Conservation (phyloP, 2,113 vertebrate genomes). For the Macheiramphus alcinus region DNA sequence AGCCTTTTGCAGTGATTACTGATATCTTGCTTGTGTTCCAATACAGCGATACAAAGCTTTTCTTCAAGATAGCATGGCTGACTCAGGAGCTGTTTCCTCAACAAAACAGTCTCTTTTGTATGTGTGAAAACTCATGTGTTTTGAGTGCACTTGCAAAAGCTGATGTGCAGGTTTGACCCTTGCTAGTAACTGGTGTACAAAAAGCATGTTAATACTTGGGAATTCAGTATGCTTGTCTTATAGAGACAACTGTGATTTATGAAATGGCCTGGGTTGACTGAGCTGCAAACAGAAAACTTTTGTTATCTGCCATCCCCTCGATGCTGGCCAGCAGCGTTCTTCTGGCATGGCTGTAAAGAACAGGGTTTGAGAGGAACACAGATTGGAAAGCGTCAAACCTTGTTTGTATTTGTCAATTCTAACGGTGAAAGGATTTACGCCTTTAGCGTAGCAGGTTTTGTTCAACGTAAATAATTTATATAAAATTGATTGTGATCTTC, state of each 20-base stretch:
- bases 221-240: neutral
- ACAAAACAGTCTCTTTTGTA: neutral
- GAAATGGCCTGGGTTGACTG: neutral
- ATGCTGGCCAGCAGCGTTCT: neutral
- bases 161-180: neutral
- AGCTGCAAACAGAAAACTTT: neutral
- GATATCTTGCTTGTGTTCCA: neutral
- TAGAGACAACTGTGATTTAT: neutral
- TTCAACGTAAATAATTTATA: neutral
- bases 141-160: neutral
- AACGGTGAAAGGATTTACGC: neutral
- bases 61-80: neutral
- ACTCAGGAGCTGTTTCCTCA: neutral
- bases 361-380: neutral
- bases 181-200: neutral
- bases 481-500: neutral
- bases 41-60: neutral
- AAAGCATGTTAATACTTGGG: neutral
- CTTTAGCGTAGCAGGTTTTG: neutral
- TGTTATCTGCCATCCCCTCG: neutral
- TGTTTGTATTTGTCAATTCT: neutral
- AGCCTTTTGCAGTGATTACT: neutral
- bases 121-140: neutral
- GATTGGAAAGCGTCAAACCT: neutral
- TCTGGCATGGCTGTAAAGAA: neutral